Conservation (phyloP, 2,888 invertebrate genomes). For the Diaprepes abbreviatus region DNA sequence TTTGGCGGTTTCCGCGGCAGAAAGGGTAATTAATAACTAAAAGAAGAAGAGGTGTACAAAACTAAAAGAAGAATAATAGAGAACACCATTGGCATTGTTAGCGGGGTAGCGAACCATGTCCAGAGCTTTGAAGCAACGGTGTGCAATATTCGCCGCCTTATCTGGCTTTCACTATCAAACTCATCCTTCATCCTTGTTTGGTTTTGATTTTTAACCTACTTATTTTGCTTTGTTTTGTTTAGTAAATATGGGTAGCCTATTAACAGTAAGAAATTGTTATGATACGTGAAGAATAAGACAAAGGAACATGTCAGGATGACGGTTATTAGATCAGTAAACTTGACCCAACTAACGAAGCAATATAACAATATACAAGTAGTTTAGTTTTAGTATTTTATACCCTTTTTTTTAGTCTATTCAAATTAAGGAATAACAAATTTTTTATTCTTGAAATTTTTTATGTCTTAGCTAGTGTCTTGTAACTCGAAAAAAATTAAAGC, state of each 20-base stretch:
- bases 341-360: no score
- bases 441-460: no score
- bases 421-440: no score
- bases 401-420: no score
- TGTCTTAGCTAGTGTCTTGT: no score
- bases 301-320: background rate
- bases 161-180: conserved; percentile 68
- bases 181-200: conserved; percentile 59
- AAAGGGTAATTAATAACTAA: conserved; percentile 42
- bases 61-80: conserved; percentile 57
- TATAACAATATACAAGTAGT: no score
- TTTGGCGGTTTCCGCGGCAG: conserved; percentile 29
- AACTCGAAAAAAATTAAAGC: no score
- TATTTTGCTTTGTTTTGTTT: conserved; percentile 30
- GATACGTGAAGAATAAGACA: background rate
- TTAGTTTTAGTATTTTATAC: no score
- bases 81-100: conserved; percentile 66
- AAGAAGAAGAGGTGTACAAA: conserved; percentile 39
- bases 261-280: background rate
- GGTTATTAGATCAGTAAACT: background rate
- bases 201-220: conserved; percentile 45
- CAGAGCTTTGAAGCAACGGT: conserved; percentile 60
- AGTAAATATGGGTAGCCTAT: conserved; percentile 8
- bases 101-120: conserved; percentile 65
- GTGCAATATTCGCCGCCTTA: conserved; percentile 63